Percentiles rank a stretch among this genome's conserved stretches.
Evolutionary conservation across 2,888 invertebrate genomes (phyloP).

Genomic region (Mactromeris polynyma): DNA sequence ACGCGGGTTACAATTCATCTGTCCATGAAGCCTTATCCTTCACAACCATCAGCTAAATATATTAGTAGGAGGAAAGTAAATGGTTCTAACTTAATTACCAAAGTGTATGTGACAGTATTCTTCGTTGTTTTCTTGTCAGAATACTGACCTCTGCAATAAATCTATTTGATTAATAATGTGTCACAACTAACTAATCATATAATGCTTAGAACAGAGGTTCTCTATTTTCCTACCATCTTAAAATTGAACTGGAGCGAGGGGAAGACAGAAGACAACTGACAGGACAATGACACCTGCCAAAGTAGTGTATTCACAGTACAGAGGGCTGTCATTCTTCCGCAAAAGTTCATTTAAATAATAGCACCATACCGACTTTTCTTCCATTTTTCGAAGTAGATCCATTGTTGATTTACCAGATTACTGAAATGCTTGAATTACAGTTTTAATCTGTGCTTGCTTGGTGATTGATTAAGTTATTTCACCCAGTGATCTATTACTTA

Average conservation of each 20-base stretch:
- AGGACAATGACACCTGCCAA: neutral
- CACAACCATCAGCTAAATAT: neutral
- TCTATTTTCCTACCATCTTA: neutral
- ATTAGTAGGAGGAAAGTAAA: neutral
- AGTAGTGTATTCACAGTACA: neutral
- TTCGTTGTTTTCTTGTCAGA: neutral
- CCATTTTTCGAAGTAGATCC: neutral
- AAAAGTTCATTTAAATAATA: neutral
- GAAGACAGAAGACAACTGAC: neutral
- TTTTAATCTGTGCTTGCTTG: neutral
- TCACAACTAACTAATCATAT: neutral
- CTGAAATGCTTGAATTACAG: neutral
- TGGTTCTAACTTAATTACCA: neutral
- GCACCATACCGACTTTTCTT: neutral
- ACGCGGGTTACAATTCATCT: neutral
- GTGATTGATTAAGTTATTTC: neutral
- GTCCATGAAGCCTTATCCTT: neutral
- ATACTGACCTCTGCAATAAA: neutral
- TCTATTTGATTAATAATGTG: constrained; percentile 16
- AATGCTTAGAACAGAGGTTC: neutral
- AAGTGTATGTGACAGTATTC: neutral
- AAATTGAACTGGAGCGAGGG: neutral
- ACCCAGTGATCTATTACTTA: neutral
- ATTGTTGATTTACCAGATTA: neutral
- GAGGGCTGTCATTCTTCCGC: neutral